phyloP scores from a whole-genome alignment of 2,888 invertebrate genomes.

The Drosophila pseudotalamancana region DNA sequence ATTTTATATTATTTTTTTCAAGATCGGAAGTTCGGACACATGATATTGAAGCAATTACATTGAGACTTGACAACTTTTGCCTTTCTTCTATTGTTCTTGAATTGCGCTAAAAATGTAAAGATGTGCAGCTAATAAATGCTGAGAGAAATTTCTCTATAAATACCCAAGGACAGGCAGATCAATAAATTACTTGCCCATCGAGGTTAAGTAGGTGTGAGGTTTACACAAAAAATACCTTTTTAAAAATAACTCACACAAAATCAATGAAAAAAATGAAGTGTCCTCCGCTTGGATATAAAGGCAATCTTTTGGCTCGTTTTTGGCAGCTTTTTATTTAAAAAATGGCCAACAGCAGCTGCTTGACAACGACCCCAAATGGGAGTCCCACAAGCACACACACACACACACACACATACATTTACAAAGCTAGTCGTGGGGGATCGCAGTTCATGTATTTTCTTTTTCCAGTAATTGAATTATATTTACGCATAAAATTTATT shows the following conservation, averaged over 20 bases:
- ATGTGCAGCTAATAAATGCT: conserved; percentile 1
- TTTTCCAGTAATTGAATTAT: conserved; percentile 66
- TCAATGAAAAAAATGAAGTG: conserved; percentile 70
- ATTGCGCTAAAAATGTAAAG: too few species aligned
- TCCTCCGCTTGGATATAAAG: conserved; percentile 7
- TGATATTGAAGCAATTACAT: too few species aligned
- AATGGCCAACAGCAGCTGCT: conserved; percentile 31
- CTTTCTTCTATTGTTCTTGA: too few species aligned
- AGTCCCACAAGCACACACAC: neutral
- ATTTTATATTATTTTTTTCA: too few species aligned
- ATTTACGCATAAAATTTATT: conserved; percentile 68
- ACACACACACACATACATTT: neutral
- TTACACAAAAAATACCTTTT: conserved; percentile 19
- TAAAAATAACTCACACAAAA: conserved; percentile 70
- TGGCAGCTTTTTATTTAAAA: conserved; percentile 36
- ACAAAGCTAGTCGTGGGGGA: neutral
- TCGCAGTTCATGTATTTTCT: conserved; percentile 14
- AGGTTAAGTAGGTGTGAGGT: conserved; percentile 7
- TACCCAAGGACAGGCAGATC: conserved; percentile 43
- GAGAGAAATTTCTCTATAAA: conserved; percentile 20
- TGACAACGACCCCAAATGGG: conserved; percentile 20
- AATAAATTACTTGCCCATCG: conserved; percentile 45
- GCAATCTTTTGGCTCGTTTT: conserved; percentile 11
- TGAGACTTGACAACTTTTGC: too few species aligned
- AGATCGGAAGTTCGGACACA: too few species aligned